Conservation (phyloP, 2,797 vertebrate genomes). For the Phoxinus dragarum region DNA sequence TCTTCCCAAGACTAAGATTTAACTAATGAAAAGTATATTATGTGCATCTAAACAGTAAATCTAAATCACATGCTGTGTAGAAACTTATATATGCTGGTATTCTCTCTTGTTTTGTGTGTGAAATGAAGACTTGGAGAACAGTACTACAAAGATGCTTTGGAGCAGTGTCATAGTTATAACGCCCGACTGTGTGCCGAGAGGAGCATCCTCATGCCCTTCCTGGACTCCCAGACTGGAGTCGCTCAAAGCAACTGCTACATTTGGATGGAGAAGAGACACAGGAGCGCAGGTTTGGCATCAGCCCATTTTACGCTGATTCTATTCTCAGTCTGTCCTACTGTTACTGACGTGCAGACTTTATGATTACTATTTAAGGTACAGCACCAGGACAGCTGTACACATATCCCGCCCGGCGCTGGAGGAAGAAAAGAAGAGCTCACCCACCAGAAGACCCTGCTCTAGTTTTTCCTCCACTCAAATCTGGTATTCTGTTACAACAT, state of each 20-base stretch:
- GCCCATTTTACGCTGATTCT: not conserved
- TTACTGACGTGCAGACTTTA: not conserved
- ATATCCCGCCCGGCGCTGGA: conserved; percentile 95
- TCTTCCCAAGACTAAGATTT: not conserved
- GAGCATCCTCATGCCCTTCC: conserved; percentile 94
- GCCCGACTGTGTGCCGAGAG: conserved; percentile 94
- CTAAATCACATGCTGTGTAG: not conserved
- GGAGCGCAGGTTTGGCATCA: conserved; percentile 85
- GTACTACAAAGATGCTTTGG: conserved; percentile 97
- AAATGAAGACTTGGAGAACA: conserved; percentile 88
- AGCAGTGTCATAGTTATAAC: conserved; percentile 97
- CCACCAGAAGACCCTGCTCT: conserved; percentile 94
- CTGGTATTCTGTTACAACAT: conserved; percentile 76
- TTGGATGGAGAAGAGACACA: conserved; percentile 98
- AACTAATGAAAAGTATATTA: not conserved
- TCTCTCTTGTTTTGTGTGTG: conserved; percentile 21
- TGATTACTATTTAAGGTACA: conserved; percentile 76
- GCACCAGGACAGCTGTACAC: conserved; percentile 96
- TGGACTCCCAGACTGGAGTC: conserved; percentile 96
- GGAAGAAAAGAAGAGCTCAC: conserved; percentile 93
- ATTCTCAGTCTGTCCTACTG: not conserved
- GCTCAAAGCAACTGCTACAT: conserved; percentile 99
- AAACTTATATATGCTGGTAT: not conserved
- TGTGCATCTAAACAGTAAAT: not conserved
- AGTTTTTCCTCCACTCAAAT: conserved; percentile 91